Base-by-base conservation (phyloP, 2,888 invertebrate species). In the Polyploca ridens region DNA sequence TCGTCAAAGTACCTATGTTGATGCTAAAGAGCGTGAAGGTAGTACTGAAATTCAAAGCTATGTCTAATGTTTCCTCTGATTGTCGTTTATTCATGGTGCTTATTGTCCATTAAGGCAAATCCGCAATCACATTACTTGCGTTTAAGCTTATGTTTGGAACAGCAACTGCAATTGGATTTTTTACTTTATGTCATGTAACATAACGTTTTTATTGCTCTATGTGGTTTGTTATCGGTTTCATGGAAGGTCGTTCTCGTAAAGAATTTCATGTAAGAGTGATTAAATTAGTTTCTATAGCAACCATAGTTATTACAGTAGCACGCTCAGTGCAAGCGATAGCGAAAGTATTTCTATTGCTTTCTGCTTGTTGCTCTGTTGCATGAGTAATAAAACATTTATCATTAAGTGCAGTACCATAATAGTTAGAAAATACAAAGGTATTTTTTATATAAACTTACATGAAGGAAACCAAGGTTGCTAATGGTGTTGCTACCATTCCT, bases 261-360 rank as follows among this genome's bases (percentile, higher is more conserved):
- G 19, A 78, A 74, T 79, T 73, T 69, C 67, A 60, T 38, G 54
- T 33, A 44, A 44, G 54, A 60, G 57, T 71, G 72, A 66, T 73
- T 65, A 65, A 66, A 64, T 49, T 67, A 63, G 85, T 85, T 77
- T 64, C 84, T 78, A 86, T 84, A 77, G 85, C 68, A 71, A 85
- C 83, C 67, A 67, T 62, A 8, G 49, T 66, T 71, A 72, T 66
- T 64, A 64, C 71, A 74, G 68, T 69, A 73, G 72, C 73, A 72
- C 73, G 72, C 72, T 71, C 70, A 73, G 73, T 70, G 72, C 69
- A 64, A 67, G 64, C 78, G 75, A 81, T 76, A 81, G 67, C 73
- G 73, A 78, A 80, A 80, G 73, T 75, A 78, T 76, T 76, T 75
- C 73, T 69, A 78, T 70, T 73, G 70, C 70, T 73, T 73, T 74